Conservation (phyloP, 2,888 invertebrate genomes). For the Clunio marinus region DNA sequence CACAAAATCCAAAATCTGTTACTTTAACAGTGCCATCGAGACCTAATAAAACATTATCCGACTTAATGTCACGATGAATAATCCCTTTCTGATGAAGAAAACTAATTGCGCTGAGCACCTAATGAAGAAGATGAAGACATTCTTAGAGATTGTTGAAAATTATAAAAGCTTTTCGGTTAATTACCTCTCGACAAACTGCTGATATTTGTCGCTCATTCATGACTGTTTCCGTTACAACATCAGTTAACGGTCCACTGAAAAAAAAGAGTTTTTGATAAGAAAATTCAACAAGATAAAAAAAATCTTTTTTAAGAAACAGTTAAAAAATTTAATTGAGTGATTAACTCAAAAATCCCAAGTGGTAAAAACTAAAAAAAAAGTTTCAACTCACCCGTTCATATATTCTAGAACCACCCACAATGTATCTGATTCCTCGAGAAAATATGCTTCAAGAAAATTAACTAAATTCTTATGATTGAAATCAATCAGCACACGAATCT, state of each 20-base stretch:
- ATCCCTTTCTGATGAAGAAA: conserved; percentile 87
- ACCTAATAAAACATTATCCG: conserved; percentile 92
- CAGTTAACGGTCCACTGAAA: conserved; percentile 81
- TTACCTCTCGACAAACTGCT: conserved; percentile 77
- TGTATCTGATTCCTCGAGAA: conserved; percentile 80
- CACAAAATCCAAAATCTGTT: conserved; percentile 97
- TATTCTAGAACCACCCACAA: conserved; percentile 97
- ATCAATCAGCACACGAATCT: conserved; percentile 86
- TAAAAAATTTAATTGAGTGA: not conserved
- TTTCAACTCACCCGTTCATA: conserved; percentile 58
- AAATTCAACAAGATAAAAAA: not conserved
- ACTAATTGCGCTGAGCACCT: conserved; percentile 75
- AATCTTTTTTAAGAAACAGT: not conserved
- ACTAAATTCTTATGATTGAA: conserved; percentile 93
- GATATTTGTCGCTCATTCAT: conserved; percentile 97
- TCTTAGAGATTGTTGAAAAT: too few species aligned
- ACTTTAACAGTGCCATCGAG: conserved; percentile 90
- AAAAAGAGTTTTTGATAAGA: too few species aligned
- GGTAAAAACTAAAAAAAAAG: too few species aligned
- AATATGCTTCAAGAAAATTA: conserved; percentile 89
- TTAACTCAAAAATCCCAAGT: not conserved
- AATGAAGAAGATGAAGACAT: too few species aligned
- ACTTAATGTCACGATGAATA: conserved; percentile 93
- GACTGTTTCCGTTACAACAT: conserved; percentile 94
- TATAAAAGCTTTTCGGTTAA: not conserved